These are phyloP conservation scores for Rhagonycha lutea DNA, from an alignment of 2,888 invertebrate species.

Conservation along the genomic window DNA sequence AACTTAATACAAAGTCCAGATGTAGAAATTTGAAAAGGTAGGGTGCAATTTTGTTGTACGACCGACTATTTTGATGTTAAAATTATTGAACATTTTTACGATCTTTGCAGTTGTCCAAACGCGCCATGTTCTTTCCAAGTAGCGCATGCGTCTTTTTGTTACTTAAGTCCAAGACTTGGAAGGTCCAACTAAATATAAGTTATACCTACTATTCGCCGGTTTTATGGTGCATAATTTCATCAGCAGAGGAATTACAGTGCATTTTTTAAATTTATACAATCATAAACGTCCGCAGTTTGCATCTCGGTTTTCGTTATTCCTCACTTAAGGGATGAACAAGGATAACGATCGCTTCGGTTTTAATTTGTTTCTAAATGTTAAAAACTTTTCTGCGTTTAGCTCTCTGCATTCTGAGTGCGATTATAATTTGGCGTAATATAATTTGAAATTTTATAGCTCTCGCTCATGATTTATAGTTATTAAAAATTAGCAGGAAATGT, in stretches of 20 bases:
- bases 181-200: slow-evolving; percentile 42
- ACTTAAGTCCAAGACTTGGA: slow-evolving; percentile 26
- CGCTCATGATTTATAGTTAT: slow-evolving; percentile 50
- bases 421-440: slow-evolving; percentile 50
- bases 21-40: slow-evolving; percentile 15
- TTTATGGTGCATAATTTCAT: slow-evolving; percentile 53
- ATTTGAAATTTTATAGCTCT: slow-evolving; percentile 50
- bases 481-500: slow-evolving; percentile 45
- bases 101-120: slow-evolving; percentile 27
- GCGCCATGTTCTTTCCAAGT: slow-evolving; percentile 2
- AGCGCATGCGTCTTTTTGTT: slow-evolving; percentile 23
- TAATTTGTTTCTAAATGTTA: slow-evolving; percentile 43
- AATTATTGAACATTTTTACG: slow-evolving; percentile 40
- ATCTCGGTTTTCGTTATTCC: slow-evolving; percentile 48
- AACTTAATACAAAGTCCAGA: slow-evolving; percentile 17
- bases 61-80: slow-evolving; percentile 29
- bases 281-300: slow-evolving; percentile 38
- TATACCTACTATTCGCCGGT: slow-evolving; percentile 43
- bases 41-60: slow-evolving; percentile 35
- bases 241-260: slow-evolving; percentile 47
- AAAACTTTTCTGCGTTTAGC: slow-evolving; percentile 34
- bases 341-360: slow-evolving; percentile 18
- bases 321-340: slow-evolving; percentile 39
- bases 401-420: slow-evolving; percentile 41
- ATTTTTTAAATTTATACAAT: slow-evolving; percentile 49